Evolutionary conservation across 2,113 vertebrate species (phyloP).

Genomic region (Lepus timidus): DNA sequence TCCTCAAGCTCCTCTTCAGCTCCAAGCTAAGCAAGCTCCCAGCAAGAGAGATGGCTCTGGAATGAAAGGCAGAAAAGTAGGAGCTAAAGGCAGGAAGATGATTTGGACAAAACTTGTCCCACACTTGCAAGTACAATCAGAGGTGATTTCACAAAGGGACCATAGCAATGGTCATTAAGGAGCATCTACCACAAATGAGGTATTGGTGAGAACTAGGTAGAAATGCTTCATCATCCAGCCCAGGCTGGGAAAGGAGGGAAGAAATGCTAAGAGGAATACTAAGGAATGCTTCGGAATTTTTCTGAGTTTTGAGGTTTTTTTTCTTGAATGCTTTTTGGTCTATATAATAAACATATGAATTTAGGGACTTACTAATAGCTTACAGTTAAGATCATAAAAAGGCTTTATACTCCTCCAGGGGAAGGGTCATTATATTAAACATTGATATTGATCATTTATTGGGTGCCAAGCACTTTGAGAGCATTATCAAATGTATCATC

Average conservation of each 20-base stretch:
- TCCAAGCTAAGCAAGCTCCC: background rate
- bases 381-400: conserved; percentile 36
- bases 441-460: background rate
- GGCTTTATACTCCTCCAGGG: background rate
- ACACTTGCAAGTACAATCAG: conserved; percentile 16
- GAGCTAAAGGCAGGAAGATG: background rate
- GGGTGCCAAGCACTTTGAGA: background rate
- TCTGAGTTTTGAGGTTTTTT: background rate
- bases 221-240: background rate
- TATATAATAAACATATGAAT: conserved; percentile 24
- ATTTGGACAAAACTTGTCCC: background rate
- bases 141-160: background rate
- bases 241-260: background rate
- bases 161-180: background rate
- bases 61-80: background rate
- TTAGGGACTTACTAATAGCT: background rate
- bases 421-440: background rate
- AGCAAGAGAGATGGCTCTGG: background rate
- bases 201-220: background rate
- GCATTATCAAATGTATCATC: background rate
- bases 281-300: background rate
- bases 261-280: background rate
- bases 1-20: background rate
- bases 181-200: background rate
- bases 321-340: background rate